Evolutionary conservation across 1,140 invertebrate genomes (phyloP), one percentile per base, ranked within the genome.

Genomic region (Papilio glaucus): DNA sequence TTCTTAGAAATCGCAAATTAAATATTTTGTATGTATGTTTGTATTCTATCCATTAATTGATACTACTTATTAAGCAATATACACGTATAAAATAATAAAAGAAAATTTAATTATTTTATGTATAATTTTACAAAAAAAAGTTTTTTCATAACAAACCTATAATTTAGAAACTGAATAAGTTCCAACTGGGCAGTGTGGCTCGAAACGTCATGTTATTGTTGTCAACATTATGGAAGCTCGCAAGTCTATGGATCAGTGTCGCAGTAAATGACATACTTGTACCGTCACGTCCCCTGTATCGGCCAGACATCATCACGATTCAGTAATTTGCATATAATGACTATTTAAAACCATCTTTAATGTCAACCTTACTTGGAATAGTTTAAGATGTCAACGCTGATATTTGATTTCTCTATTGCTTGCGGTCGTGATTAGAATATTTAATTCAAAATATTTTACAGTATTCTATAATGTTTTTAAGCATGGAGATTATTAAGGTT

Each of bases 261-360:
- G 18, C 73, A 41, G 57, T n/a, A 45, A 15, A 70, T 42, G 65
- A 57, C 63, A 65, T 57, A 57, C 18, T 26, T 72, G 45, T 71
- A 77, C 74, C 39, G 41, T 62, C 78, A 78, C 76, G 80, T 83
- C 73, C 74, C 73, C 63, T 83, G 72, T 84, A 85, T 86, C 83
- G 77, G 74, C 57, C 74, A 81, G 80, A 78, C 76, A 86, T 88
- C 84, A 81, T 83, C 84, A 85, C 81, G 81, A 83, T 82, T 74
- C 79, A 76, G 77, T 80, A 62, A 86, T 89, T 89, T 86, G 79
- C 87, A 89, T 87, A 89, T 89, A 89, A 89, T 87, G 83, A 84
- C 85, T 89, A 82, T 84, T 85, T 84, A 85, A 88, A 86, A 82
- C 79, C 81, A 75, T 82, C 81, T 33, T 26, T 33, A 61, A 61